These are phyloP conservation scores for Melipona bicolor DNA, from an alignment of 2,888 invertebrate species.

Conservation along the genomic window DNA sequence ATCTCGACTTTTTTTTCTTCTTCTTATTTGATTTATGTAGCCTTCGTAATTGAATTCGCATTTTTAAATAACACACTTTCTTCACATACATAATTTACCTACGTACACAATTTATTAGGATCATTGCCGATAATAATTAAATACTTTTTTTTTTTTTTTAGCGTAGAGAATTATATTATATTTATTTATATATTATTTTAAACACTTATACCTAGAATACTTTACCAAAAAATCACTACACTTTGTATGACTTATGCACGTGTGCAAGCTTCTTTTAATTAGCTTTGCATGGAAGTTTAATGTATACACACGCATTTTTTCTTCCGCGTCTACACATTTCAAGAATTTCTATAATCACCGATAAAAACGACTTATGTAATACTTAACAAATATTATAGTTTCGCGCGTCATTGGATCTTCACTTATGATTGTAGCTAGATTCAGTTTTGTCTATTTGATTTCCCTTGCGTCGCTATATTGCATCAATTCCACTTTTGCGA, in stretches of 20 bases:
- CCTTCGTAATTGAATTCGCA: conserved; percentile 39
- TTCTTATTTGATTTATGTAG: conserved; percentile 32
- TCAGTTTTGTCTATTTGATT: conserved; percentile 40
- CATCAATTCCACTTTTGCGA: conserved; percentile 68
- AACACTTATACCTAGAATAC: conserved; percentile 57
- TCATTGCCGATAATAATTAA: conserved; percentile 59
- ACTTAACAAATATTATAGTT: conserved; percentile 71
- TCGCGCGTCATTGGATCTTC: conserved; percentile 57
- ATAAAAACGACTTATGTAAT: conserved; percentile 74
- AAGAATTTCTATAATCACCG: conserved; percentile 62
- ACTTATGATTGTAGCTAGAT: conserved; percentile 49
- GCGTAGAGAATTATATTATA: conserved; percentile 63
- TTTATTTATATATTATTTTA: conserved; percentile 50
- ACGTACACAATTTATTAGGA: conserved; percentile 59
- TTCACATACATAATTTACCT: conserved; percentile 60
- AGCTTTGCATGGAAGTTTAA: conserved; percentile 61
- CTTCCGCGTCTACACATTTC: conserved; percentile 20
- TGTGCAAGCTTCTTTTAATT: conserved; percentile 50
- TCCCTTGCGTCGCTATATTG: conserved; percentile 42
- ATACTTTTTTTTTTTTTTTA: conserved; percentile 50
- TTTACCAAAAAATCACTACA: conserved; percentile 65
- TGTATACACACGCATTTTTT: conserved; percentile 44
- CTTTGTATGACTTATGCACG: conserved; percentile 49
- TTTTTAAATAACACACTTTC: conserved; percentile 61
- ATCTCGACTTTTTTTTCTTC: conserved; percentile 4